A percentile compares a stretch with the other conserved stretches of the same genome.
Conservation (phyloP, 2,797 vertebrate species). For the Lagodon rhomboides region DNA sequence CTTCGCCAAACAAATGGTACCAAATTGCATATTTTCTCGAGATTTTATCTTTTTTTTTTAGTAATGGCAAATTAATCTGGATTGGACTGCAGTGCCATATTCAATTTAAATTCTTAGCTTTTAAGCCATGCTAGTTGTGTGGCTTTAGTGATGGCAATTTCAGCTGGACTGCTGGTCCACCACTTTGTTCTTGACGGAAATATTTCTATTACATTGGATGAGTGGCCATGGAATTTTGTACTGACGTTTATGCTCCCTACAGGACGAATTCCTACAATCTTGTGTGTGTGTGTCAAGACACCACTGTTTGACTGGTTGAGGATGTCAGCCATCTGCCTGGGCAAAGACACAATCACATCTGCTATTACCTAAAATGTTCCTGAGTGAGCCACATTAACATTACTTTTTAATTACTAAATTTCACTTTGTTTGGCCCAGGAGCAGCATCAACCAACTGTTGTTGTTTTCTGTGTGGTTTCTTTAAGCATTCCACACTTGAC, state of each 20-base stretch:
- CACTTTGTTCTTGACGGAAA: background rate
- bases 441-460: no score
- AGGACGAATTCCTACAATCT: background rate
- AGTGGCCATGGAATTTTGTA: background rate
- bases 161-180: background rate
- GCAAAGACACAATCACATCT: no score
- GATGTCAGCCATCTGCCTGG: no score
- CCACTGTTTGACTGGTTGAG: no score
- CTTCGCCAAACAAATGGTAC: slow-evolving; percentile 28
- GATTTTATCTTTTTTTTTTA: slow-evolving; percentile 22
- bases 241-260: background rate
- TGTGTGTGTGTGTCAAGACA: no score
- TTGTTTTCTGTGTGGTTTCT: no score
- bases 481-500: no score
- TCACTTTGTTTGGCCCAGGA: no score
- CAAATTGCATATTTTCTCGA: slow-evolving; percentile 17
- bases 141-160: background rate
- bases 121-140: background rate
- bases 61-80: slow-evolving; percentile 6
- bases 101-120: background rate
- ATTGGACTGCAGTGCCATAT: background rate
- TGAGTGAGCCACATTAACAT: no score
- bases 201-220: background rate
- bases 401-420: no score
- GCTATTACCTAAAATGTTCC: no score